Evolutionary conservation across 2,797 vertebrate genomes (phyloP).

Genomic region (Limnodromus scolopaceus): DNA sequence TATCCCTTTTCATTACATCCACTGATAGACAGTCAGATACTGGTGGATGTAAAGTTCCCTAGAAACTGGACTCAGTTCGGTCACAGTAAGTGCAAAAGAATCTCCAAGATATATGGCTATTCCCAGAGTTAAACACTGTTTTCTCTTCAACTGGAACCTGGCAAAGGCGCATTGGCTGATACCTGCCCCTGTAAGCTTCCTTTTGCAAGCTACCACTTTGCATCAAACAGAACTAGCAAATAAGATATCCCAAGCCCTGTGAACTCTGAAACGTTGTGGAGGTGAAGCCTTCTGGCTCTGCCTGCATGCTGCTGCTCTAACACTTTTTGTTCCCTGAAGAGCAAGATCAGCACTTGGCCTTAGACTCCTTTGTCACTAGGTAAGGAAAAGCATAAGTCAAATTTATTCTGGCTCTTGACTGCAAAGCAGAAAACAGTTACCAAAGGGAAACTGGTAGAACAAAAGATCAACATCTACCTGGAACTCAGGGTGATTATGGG

Average conservation of each 20-base stretch:
- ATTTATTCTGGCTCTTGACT: background rate
- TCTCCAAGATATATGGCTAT: background rate
- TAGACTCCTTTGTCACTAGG: background rate
- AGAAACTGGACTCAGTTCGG: background rate
- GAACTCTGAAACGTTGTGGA: background rate
- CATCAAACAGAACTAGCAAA: background rate
- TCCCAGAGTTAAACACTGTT: background rate
- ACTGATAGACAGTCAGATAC: background rate
- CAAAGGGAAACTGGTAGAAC: background rate
- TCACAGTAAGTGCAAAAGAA: background rate
- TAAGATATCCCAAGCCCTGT: background rate
- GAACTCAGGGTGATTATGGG: background rate
- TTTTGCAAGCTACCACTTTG: background rate
- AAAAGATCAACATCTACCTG: background rate
- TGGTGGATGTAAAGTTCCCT: background rate
- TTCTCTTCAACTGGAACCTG: background rate
- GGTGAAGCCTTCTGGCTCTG: background rate
- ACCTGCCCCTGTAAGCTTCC: background rate
- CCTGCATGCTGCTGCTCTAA: background rate
- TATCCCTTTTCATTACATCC: background rate
- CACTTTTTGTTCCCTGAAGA: background rate
- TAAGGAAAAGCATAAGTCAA: background rate
- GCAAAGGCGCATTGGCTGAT: accelerated
- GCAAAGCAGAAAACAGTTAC: background rate
- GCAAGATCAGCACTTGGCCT: background rate